phyloP scores from a whole-genome alignment of 2,888 invertebrate genomes.

The Tenthredo scrophulariae region DNA sequence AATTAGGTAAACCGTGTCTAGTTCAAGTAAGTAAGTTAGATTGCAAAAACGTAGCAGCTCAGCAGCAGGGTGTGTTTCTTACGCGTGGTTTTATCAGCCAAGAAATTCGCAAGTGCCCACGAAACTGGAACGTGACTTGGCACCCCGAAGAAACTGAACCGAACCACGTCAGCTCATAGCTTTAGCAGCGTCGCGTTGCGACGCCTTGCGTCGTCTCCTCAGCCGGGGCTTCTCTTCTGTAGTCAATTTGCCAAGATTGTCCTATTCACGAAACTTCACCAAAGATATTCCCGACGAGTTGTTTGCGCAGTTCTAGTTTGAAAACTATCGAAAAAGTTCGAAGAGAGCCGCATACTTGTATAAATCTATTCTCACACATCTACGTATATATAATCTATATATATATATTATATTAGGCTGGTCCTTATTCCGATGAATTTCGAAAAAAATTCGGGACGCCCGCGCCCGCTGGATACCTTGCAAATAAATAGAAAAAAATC shows the following conservation, averaged over 20 bases:
- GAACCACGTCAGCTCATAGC: background rate
- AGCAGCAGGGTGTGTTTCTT: background rate
- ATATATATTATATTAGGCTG: no score
- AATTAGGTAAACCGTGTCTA: background rate
- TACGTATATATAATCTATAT: background rate
- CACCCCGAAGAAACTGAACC: slow-evolving; percentile 39
- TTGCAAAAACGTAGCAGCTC: background rate
- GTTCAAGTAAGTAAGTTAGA: background rate
- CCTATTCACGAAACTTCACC: slow-evolving; percentile 48
- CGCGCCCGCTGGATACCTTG: no score
- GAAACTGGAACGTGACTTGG: slow-evolving; percentile 52
- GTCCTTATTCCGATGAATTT: no score
- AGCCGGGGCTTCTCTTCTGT: background rate
- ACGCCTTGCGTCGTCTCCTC: background rate
- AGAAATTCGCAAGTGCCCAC: slow-evolving; percentile 39
- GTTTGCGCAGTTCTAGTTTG: slow-evolving; percentile 42
- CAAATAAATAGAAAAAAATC: no score
- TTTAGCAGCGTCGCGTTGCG: background rate
- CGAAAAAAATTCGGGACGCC: no score
- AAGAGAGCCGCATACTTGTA: background rate
- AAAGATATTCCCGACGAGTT: slow-evolving; percentile 37
- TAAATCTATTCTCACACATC: background rate
- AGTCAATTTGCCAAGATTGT: slow-evolving; percentile 52
- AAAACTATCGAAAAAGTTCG: slow-evolving; percentile 41
- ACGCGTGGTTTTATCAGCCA: slow-evolving; percentile 17